Conservation (phyloP, 2,797 vertebrate species). For the Muraenolepis orangiensis region DNA sequence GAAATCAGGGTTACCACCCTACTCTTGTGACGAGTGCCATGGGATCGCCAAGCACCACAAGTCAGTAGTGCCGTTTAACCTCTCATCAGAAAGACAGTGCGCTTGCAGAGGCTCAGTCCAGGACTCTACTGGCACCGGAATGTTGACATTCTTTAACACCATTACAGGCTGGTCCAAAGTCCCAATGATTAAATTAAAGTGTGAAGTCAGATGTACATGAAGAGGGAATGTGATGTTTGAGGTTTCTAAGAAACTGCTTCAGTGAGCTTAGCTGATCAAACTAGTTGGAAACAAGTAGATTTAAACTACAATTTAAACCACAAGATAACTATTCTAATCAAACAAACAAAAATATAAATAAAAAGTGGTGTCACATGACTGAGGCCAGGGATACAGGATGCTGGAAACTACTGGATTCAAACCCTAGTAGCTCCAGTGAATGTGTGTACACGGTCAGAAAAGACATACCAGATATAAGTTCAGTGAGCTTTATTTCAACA, state of each 20-base stretch:
- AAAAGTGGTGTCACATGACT: too few relatives aligned
- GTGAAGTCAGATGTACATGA: background rate
- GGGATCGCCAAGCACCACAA: background rate
- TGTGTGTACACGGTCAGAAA: background rate
- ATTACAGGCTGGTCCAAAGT: background rate
- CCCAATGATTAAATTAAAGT: background rate
- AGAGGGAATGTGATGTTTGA: background rate
- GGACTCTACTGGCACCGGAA: background rate
- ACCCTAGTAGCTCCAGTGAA: too few relatives aligned
- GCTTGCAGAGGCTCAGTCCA: background rate
- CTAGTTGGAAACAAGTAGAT: too few relatives aligned
- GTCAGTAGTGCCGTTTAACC: background rate
- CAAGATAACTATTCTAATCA: too few relatives aligned
- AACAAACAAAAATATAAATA: too few relatives aligned
- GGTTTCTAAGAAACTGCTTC: background rate
- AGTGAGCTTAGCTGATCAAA: too few relatives aligned
- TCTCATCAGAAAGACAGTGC: background rate
- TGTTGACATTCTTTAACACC: background rate
- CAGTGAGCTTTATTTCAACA: constrained; percentile 88
- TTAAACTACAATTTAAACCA: too few relatives aligned
- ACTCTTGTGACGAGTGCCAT: background rate
- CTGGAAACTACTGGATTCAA: too few relatives aligned
- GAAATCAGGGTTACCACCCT: background rate
- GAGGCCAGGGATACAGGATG: too few relatives aligned
- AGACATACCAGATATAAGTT: background rate